Evolutionary conservation across 2,888 invertebrate genomes (phyloP).

Genomic region (Stenolophus ochropezus): DNA sequence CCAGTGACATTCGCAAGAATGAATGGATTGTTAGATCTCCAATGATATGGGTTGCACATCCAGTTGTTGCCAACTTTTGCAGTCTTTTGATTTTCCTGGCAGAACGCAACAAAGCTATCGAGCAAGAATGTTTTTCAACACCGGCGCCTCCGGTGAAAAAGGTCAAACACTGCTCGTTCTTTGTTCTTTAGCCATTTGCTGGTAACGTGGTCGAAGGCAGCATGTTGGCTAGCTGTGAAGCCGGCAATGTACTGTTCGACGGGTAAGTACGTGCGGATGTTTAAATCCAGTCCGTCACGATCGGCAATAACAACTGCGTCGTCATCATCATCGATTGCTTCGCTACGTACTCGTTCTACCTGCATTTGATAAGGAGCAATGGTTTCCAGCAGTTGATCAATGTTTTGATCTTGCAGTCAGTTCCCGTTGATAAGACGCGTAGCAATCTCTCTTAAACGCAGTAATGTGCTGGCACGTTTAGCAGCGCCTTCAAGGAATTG

Average conservation of each 20-base stretch:
- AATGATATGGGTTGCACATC: background rate
- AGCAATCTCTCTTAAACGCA: background rate
- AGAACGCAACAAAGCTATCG: no score
- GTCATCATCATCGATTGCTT: background rate
- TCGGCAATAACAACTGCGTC: background rate
- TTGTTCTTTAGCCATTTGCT: no score
- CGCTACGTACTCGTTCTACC: no score
- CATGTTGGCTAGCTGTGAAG: no score
- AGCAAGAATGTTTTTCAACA: background rate
- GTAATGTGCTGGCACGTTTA: background rate
- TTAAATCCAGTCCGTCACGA: background rate
- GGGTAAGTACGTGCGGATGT: background rate
- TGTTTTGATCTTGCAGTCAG: background rate
- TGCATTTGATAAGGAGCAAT: no score
- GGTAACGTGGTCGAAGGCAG: no score
- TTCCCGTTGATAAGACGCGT: background rate
- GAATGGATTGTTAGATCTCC: background rate
- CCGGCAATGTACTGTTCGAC: no score
- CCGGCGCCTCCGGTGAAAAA: slow-evolving; percentile 4
- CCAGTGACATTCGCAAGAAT: background rate
- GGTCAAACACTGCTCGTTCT: background rate
- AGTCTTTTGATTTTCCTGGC: background rate
- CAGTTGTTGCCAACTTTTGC: slow-evolving; percentile 28
- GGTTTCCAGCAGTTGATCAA: no score
- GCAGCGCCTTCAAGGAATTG: no score